Conservation (phyloP, 2,113 vertebrate genomes). For the Gorsachius goisagi region DNA sequence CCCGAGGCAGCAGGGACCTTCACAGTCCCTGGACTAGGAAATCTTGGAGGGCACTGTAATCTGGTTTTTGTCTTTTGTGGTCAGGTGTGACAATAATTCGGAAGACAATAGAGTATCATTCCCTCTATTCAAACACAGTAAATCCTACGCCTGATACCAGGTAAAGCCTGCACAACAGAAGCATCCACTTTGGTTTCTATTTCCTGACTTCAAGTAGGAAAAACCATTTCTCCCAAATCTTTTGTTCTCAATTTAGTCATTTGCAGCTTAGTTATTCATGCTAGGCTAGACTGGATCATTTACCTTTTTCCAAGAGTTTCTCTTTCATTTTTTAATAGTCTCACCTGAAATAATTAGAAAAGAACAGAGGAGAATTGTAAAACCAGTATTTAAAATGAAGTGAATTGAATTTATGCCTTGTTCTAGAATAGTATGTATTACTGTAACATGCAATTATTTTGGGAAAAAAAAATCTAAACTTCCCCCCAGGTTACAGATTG, state of each 20-base stretch:
- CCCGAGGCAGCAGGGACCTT: neutral
- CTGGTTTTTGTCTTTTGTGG: neutral
- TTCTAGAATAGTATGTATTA: neutral
- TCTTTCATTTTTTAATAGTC: neutral
- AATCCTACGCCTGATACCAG: neutral
- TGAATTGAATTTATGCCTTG: slow-evolving; percentile 7
- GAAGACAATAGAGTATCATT: neutral
- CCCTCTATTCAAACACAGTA: neutral
- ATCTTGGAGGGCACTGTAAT: neutral
- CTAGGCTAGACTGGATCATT: neutral
- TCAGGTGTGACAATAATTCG: neutral
- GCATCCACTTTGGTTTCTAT: neutral
- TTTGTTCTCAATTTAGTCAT: neutral
- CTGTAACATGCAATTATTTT: slow-evolving; percentile 28
- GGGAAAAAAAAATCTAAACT: neutral
- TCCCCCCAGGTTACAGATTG: slow-evolving; percentile 27
- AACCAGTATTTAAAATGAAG: slow-evolving; percentile 47
- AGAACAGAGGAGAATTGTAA: neutral
- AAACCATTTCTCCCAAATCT: neutral
- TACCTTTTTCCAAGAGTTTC: neutral
- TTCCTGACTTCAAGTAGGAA: neutral
- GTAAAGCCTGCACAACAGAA: neutral
- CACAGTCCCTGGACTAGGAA: neutral
- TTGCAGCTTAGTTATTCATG: slow-evolving; percentile 11
- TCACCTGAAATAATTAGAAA: slow-evolving; percentile 56